Evolutionary conservation across 1,140 invertebrate genomes (phyloP).

Genomic region (Colletes latitarsis): DNA sequence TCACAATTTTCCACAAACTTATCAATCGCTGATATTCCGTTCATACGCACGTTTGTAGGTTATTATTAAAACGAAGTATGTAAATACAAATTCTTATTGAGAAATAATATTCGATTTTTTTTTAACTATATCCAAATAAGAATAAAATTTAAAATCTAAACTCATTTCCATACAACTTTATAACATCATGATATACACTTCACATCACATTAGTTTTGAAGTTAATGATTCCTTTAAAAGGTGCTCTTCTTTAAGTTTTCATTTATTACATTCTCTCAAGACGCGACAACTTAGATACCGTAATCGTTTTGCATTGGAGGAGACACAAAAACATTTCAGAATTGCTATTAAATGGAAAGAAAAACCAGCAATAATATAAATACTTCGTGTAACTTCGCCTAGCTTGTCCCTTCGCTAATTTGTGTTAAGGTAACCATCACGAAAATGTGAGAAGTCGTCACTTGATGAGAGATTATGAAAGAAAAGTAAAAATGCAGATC

Average conservation of each 20-base stretch:
- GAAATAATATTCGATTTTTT: background rate
- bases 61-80: background rate
- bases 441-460: background rate
- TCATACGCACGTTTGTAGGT: slow-evolving; percentile 8
- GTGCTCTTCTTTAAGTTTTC: background rate
- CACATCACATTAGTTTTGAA: background rate
- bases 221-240: background rate
- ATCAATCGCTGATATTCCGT: background rate
- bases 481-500: background rate
- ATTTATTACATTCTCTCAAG: background rate
- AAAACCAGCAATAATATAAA: background rate
- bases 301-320: background rate
- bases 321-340: background rate
- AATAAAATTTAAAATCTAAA: background rate
- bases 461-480: background rate
- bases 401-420: slow-evolving; percentile 33
- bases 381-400: background rate
- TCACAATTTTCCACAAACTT: background rate
- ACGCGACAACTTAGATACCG: too few species aligned
- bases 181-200: background rate
- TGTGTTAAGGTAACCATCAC: slow-evolving; percentile 23
- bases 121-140: background rate
- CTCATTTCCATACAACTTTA: background rate
- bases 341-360: background rate
- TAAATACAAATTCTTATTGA: background rate